Evolutionary conservation across 2,888 invertebrate genomes (phyloP), one percentile per base, ranked within the genome.

Genomic region (Camponotus fellah): DNA sequence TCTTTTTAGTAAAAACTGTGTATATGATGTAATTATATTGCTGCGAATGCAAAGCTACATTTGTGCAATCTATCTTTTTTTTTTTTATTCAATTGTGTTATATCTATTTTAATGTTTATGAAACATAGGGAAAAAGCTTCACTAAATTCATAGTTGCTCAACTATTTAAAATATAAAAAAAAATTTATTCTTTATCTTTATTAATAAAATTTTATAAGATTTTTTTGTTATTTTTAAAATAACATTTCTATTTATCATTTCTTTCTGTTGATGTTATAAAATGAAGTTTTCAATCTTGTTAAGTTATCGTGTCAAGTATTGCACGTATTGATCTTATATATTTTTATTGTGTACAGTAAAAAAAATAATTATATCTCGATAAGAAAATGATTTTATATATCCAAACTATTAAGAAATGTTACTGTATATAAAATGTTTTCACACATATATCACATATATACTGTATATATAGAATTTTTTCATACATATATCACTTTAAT

Each of bases 101-200:
- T 49, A 84, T 40, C 77, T 88, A 84, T 69, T 83, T 77, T 66
- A 58, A 86, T 79, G 40, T 17, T 68, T 21, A 64, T 65, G 49
- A 17, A 46, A 43, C 46, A 49, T 46, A 26, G 66, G 68, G 21
- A 56, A 64, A 72, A 74, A 60, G 32, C 37, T 37, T 49, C 40
- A 53, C 14, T 17, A n/a, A 76, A 66, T 40, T 40, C 10, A 12
- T n/a, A 5, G 14, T 37, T 9, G 17, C 10, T 5, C 43, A 46
- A 10, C 46, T 46, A 64, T 10, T 4, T 74, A 62, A 62, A 17
- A 64, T 6, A 26, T 26, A 2, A 26, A 26, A 26, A 26, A 26
- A 65, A 26, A 14, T 0, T 0, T 34, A 21, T n/a, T 21, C 0
- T 64, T 8, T 32, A 9, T 64, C 49, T n/a, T n/a, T n/a, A 49